Conservation (phyloP, 2,797 vertebrate genomes). For the Mormyrops boulengeri region DNA sequence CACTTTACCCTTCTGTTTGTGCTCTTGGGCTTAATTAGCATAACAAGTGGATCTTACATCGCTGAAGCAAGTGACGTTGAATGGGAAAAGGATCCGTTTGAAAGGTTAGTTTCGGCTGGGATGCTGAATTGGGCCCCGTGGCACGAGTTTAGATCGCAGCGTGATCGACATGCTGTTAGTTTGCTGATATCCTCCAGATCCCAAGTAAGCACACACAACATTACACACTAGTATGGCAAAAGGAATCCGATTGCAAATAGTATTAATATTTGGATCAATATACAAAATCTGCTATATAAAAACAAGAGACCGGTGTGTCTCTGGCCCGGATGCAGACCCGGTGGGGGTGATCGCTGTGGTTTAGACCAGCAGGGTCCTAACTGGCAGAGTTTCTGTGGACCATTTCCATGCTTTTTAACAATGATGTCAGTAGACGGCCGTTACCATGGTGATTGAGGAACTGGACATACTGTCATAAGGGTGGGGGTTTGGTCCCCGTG, state of each 20-base stretch:
- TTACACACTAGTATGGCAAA: background rate
- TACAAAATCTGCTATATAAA: background rate
- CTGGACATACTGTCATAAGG: background rate
- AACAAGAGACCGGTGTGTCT: background rate
- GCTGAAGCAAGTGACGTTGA: background rate
- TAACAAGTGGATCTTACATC: background rate
- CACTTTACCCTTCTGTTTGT: background rate
- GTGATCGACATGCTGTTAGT: background rate
- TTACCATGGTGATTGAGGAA: background rate
- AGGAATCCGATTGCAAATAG: background rate
- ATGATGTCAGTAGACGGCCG: background rate
- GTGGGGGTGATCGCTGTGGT: background rate
- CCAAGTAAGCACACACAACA: background rate
- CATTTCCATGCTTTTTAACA: background rate
- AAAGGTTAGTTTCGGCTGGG: background rate
- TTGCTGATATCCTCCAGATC: background rate
- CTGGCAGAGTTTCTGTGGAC: background rate
- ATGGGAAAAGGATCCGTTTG: background rate
- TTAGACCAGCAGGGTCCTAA: background rate
- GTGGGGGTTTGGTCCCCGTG: background rate
- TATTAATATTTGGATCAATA: background rate
- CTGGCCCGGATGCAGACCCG: background rate
- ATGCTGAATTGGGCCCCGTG: background rate
- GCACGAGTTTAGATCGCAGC: background rate
- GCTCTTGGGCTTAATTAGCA: background rate